These are phyloP conservation scores for Laticauda laticaudata DNA, from an alignment of 2,113 vertebrate genomes.

Conservation along the genomic window DNA sequence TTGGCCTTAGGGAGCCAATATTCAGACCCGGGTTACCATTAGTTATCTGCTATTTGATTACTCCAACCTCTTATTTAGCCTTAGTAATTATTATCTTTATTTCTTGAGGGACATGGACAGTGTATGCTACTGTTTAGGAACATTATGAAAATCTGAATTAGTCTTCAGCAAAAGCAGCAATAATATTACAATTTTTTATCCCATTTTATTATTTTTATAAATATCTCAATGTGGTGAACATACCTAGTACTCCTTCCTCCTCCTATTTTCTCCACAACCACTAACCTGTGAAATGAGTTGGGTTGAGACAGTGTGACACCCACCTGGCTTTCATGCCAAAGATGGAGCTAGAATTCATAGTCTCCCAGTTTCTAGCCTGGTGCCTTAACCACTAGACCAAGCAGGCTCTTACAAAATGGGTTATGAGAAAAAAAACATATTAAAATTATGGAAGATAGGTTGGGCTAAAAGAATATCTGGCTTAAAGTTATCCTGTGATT, in stretches of 20 bases:
- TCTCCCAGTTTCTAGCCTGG: not conserved
- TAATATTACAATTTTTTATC: not conserved
- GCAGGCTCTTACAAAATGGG: not conserved
- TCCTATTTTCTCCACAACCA: not conserved
- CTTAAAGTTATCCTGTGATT: not conserved
- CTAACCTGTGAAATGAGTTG: not conserved
- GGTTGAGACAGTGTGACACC: not conserved
- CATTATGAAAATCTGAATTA: not conserved
- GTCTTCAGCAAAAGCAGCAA: not conserved
- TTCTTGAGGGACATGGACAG: not conserved
- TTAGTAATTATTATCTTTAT: not conserved
- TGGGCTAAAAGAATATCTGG: not conserved
- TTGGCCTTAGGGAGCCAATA: not conserved
- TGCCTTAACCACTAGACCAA: not conserved
- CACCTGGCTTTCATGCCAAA: not conserved
- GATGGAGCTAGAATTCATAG: not conserved
- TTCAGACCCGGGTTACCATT: not conserved
- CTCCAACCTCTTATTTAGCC: not conserved
- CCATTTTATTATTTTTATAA: not conserved
- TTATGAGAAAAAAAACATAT: not conserved
- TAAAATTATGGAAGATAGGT: not conserved
- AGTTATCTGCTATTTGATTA: not conserved
- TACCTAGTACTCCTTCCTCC: not conserved
- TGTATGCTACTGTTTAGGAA: not conserved
- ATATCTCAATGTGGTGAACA: not conserved